Base-by-base conservation (phyloP, 2,113 vertebrate genomes). In the Brachyhypopomus occidentalis region DNA sequence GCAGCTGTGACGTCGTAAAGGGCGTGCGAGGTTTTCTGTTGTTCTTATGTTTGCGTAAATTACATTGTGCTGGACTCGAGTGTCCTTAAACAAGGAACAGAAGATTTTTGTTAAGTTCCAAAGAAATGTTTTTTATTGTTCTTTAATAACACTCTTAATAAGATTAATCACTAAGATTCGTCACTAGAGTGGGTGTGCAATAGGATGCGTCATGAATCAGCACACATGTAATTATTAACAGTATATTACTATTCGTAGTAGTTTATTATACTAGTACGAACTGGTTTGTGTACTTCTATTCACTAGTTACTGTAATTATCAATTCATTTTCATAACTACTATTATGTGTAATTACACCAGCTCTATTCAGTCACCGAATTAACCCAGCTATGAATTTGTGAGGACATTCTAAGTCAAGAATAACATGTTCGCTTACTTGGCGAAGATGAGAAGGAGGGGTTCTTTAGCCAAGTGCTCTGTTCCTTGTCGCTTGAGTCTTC, bases 21-120 rank as follows among this genome's bases (percentile, higher is more conserved):
- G 94, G 94, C 5, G 94, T 95, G 72, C 94, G 92, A 87, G 94
- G 94, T 89, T 95, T 95, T 75, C 95, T 89, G 91, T 95, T 95
- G 88, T 94, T 95, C 89, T 95, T 95, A 89, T 95, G 95, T 83
- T 95, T 95, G 86, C 94, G 90, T 83, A 95, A 86, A 56, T 91
- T 83, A 83, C 91, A 92, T 66, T 84, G 84, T 52, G 86, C 74
- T 60, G 92, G 91, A 83, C 88, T 90, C 3, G 91, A 80, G 73
- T 89, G 90, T 78, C 92, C 91, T 90, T 85, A 48, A 63, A 78
- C 4, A 0, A 77, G 56, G 78, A 79, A 84, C 1, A 70, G 45
- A 7, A n/a, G 14, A 58, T 52, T 36, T 11, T 52, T 6, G 27
- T 82, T 71, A 52, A 1, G 67, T 27, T 63, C 0, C 27, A 67